Percentiles rank a stretch among this genome's conserved stretches.
These are phyloP conservation scores for Acrossocheilus fasciatus DNA, from an alignment of 2,797 vertebrate genomes.

Conservation along the genomic window DNA sequence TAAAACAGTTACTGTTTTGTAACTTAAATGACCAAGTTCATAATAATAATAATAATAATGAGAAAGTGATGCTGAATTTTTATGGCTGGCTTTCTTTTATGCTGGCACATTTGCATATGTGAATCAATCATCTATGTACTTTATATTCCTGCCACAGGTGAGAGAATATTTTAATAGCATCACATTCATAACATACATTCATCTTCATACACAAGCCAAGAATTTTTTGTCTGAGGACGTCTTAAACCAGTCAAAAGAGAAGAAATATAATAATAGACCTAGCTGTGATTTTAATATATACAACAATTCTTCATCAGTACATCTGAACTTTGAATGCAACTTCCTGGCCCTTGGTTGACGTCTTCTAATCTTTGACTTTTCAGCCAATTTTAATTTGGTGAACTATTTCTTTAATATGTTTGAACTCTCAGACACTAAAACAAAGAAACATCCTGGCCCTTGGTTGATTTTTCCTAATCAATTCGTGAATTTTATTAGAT, in stretches of 20 bases:
- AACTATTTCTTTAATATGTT: background rate
- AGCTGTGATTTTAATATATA: background rate
- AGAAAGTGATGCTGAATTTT: slow-evolving; percentile 1
- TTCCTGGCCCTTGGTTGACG: background rate
- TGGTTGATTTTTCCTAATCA: background rate
- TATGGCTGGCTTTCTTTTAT: background rate
- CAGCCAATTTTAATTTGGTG: background rate
- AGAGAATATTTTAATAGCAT: slow-evolving; percentile 1
- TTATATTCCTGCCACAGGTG: background rate
- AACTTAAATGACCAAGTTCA: background rate
- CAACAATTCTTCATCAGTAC: slow-evolving; percentile 3
- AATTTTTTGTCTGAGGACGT: slow-evolving; percentile 1
- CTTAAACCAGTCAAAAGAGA: background rate
- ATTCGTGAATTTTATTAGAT: too few relatives aligned
- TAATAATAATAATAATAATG: slow-evolving; percentile 4
- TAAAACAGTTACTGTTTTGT: background rate
- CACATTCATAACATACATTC: slow-evolving; percentile 7
- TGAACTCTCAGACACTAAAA: background rate
- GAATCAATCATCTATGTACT: slow-evolving; percentile 13
- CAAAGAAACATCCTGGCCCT: background rate
- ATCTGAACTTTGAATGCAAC: background rate
- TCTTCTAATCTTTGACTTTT: too few relatives aligned
- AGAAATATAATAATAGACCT: background rate
- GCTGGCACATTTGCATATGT: slow-evolving; percentile 2
- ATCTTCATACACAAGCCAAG: slow-evolving; percentile 2